Evolutionary conservation across 2,797 vertebrate genomes (phyloP).

Genomic region (Orientallactaga sibirica): DNA sequence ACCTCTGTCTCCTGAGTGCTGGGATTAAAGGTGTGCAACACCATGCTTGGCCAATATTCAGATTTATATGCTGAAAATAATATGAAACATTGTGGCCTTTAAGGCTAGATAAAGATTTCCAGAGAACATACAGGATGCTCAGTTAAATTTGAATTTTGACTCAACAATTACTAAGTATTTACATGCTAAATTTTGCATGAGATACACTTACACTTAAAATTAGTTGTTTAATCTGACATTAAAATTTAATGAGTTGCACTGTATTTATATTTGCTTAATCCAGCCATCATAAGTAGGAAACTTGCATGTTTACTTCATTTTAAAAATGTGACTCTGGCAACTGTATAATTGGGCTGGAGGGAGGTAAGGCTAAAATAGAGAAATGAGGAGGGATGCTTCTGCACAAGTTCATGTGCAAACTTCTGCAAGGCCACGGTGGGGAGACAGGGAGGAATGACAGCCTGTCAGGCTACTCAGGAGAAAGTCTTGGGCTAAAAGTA

Average conservation of each 20-base stretch:
- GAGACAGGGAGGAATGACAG: background rate
- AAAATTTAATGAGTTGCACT: conserved; percentile 45
- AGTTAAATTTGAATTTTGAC: conserved; percentile 63
- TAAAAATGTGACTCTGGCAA: conserved; percentile 29
- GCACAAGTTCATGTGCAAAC: too few species aligned
- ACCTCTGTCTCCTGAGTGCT: too few species aligned
- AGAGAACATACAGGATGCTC: conserved; percentile 10
- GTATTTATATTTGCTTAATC: conserved; percentile 62
- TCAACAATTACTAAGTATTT: conserved; percentile 37
- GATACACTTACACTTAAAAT: conserved; percentile 33
- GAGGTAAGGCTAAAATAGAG: background rate
- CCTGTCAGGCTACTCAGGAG: background rate
- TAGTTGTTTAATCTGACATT: conserved; percentile 55
- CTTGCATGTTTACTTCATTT: background rate
- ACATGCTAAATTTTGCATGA: conserved; percentile 7
- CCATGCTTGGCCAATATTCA: background rate
- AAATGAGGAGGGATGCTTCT: background rate
- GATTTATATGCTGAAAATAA: conserved; percentile 44
- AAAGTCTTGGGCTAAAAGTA: background rate
- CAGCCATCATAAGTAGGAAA: conserved; percentile 20
- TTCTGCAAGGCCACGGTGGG: background rate
- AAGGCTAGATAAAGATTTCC: conserved; percentile 32
- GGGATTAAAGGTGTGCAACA: too few species aligned
- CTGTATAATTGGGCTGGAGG: conserved; percentile 1
- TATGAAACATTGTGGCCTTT: conserved; percentile 18